These are phyloP conservation scores for Bacillus rossius DNA, from an alignment of 1,140 invertebrate genomes.

Conservation along the genomic window DNA sequence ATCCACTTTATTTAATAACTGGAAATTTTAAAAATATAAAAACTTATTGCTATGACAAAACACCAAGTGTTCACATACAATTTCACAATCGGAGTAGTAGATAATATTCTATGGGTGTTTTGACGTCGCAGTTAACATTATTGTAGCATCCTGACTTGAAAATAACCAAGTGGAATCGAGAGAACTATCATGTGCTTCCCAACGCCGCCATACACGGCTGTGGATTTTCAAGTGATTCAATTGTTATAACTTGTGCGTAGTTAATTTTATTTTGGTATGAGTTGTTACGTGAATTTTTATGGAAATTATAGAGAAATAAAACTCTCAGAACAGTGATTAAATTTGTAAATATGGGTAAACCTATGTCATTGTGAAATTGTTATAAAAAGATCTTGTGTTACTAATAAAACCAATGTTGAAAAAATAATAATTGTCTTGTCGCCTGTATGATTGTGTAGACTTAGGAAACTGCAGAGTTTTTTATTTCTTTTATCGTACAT, in stretches of 20 bases:
- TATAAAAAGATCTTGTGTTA: conserved; percentile 12
- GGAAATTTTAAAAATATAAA: too few species aligned
- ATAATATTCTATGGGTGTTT: neutral
- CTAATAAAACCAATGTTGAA: conserved; percentile 10
- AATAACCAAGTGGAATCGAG: neutral
- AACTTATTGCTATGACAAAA: too few species aligned
- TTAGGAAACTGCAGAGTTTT: too few species aligned
- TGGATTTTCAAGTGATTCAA: neutral
- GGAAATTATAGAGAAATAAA: neutral
- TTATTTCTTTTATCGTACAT: too few species aligned
- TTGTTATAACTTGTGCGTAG: neutral
- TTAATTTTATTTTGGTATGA: neutral
- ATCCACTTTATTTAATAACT: too few species aligned
- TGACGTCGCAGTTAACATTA: neutral
- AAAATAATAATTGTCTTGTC: too few species aligned
- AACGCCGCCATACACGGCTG: neutral
- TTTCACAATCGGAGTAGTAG: too few species aligned
- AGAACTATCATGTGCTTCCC: neutral
- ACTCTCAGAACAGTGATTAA: neutral
- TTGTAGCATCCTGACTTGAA: neutral
- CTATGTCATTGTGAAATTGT: conserved; percentile 14
- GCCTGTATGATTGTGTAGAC: too few species aligned
- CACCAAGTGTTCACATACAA: too few species aligned
- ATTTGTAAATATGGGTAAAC: neutral
- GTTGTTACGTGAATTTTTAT: neutral